Conservation (phyloP, 2,113 vertebrate species). For the Nesogale talazaci region DNA sequence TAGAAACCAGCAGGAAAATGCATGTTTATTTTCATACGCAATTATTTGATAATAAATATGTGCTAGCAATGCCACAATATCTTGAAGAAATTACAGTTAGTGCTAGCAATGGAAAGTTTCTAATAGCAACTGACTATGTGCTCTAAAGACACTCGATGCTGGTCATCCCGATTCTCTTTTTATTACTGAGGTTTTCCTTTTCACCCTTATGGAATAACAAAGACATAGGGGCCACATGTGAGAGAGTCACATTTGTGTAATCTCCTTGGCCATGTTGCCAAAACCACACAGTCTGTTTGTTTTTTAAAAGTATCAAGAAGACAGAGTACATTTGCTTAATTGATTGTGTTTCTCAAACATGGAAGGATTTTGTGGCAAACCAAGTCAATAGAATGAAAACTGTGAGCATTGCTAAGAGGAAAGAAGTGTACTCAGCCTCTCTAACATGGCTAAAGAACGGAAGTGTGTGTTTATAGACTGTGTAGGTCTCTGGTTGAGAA, state of each 20-base stretch:
- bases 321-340: neutral
- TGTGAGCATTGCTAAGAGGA: neutral
- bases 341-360: neutral
- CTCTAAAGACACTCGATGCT: neutral
- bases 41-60: conserved; percentile 14
- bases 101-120: neutral
- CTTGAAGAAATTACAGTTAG: neutral
- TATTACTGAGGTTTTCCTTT: neutral
- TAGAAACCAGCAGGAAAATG: conserved; percentile 8
- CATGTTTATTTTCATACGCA: conserved; percentile 55
- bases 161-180: neutral
- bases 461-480: neutral
- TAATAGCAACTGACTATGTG: neutral
- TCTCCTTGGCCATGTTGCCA: neutral
- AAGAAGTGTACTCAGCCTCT: conserved; percentile 31
- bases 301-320: neutral
- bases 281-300: neutral
- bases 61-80: neutral
- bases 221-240: neutral
- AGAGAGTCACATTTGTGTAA: neutral
- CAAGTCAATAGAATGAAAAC: conserved; percentile 6
- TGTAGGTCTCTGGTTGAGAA: no score
- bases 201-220: neutral
- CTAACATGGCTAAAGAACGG: neutral
- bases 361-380: neutral